Conservation (phyloP, 2,888 invertebrate genomes). For the Fragum whitleyi region DNA sequence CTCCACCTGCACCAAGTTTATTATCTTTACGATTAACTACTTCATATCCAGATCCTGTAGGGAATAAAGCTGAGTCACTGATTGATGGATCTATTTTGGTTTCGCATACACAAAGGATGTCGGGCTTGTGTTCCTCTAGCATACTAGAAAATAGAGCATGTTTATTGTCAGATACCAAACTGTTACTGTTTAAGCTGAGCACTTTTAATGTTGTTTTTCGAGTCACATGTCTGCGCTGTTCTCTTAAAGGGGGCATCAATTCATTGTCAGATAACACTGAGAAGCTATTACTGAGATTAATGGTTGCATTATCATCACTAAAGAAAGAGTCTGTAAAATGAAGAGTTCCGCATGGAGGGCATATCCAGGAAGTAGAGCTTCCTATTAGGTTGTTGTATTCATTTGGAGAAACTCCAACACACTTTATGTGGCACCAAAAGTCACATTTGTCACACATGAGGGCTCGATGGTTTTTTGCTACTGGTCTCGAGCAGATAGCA, state of each 20-base stretch:
- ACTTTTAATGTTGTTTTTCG: background rate
- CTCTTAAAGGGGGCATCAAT: background rate
- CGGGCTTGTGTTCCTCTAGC: slow-evolving; percentile 28
- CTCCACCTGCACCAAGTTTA: slow-evolving; percentile 35
- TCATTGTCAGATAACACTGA: slow-evolving; percentile 29
- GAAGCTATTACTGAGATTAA: slow-evolving; percentile 29
- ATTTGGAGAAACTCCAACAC: slow-evolving; percentile 26
- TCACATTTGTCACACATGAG: slow-evolving; percentile 35
- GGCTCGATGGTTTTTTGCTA: slow-evolving; percentile 32
- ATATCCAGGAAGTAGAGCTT: slow-evolving; percentile 31
- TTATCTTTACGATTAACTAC: slow-evolving; percentile 37
- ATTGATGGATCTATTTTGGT: slow-evolving; percentile 31
- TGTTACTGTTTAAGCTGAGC: slow-evolving; percentile 25
- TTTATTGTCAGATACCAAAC: slow-evolving; percentile 34
- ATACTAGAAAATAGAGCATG: slow-evolving; percentile 30
- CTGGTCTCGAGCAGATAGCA: slow-evolving; percentile 20
- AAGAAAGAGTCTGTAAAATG: slow-evolving; percentile 38
- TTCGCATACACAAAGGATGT: slow-evolving; percentile 27
- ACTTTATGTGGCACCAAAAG: slow-evolving; percentile 42
- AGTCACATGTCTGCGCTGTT: background rate
- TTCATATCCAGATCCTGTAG: slow-evolving; percentile 16
- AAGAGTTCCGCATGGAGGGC: slow-evolving; percentile 33
- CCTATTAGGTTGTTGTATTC: slow-evolving; percentile 35
- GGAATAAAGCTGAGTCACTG: slow-evolving; percentile 28
- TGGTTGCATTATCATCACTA: background rate